Evolutionary conservation across 1,140 invertebrate species (phyloP), one percentile per base, ranked within the genome.

Genomic region (Metaphire vulgaris): DNA sequence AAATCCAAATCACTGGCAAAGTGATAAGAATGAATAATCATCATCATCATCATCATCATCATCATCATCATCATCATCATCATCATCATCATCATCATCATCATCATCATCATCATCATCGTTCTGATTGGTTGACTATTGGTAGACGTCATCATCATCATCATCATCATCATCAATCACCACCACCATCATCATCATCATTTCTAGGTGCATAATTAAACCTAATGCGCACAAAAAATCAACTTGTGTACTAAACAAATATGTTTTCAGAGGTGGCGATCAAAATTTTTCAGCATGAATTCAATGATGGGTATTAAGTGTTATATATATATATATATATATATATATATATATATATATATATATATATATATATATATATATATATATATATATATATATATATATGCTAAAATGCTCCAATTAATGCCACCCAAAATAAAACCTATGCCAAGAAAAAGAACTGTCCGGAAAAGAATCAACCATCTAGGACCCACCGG

Each of bases 401-500:
- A 74, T 74, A 56, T 56, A 74, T 14, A 74, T 41, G 30, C 30
- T 16, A 76, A 29, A n/a, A 33, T 64, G 31, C 21, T 16, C 1
- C 6, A 0, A n/a, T 76, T 2, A 32, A 21, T 33, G 16, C 15
- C 21, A 16, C n/a, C n/a, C n/a, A n/a, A n/a, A n/a, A n/a, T n/a
- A n/a, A n/a, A n/a, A n/a, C n/a, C n/a, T n/a, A n/a, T n/a, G n/a
- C n/a, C n/a, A n/a, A n/a, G n/a, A n/a, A n/a, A n/a, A n/a, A n/a
- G n/a, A n/a, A n/a, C n/a, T n/a, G n/a, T n/a, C n/a, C n/a, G n/a
- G n/a, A n/a, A n/a, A n/a, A n/a, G n/a, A n/a, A n/a, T n/a, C n/a
- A n/a, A n/a, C n/a, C n/a, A n/a, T 69, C 15, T 15, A 16, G 41
- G 29, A 64, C 56, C 97, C 96, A 12, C 97, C 97, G 26, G 92